Evolutionary conservation across 2,113 vertebrate genomes (phyloP).

Genomic region (Phrynocephalus versicolor): DNA sequence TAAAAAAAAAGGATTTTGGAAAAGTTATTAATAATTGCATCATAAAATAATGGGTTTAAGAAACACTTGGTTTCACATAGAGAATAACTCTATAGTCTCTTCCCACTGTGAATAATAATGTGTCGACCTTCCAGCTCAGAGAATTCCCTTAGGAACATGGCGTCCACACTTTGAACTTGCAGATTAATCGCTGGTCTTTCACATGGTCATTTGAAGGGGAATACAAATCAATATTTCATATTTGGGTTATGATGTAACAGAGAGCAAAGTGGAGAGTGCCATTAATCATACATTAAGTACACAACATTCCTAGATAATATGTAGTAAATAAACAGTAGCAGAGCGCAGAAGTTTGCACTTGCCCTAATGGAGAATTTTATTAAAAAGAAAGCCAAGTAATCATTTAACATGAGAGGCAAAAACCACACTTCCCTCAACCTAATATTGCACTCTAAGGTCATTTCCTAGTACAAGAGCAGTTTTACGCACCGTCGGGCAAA

Average conservation of each 20-base stretch:
- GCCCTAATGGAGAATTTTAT: constrained; percentile 9
- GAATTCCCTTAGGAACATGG: constrained; percentile 17
- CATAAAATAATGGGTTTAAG: neutral
- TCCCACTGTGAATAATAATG: neutral
- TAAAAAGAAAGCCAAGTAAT: constrained; percentile 30
- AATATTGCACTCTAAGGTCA: constrained; percentile 39
- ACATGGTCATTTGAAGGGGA: constrained; percentile 27
- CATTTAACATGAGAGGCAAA: constrained; percentile 30
- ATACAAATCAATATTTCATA: constrained; percentile 20
- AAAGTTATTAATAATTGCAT: neutral
- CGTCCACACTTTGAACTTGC: constrained; percentile 23
- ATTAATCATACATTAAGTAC: constrained; percentile 32
- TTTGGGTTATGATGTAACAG: constrained; percentile 34
- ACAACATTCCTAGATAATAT: constrained; percentile 16
- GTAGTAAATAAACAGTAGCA: constrained; percentile 4
- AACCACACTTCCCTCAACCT: constrained; percentile 31
- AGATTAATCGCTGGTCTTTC: constrained; percentile 32
- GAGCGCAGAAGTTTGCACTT: constrained; percentile 28
- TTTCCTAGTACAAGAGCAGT: neutral
- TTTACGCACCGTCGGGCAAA: constrained; percentile 31
- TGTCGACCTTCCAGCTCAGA: neutral
- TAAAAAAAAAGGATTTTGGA: neutral
- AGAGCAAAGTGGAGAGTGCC: neutral
- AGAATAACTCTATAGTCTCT: neutral
- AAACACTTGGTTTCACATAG: neutral